Base-by-base conservation (phyloP, 2,888 invertebrate species). In the Xanthorhoe spadicearia region DNA sequence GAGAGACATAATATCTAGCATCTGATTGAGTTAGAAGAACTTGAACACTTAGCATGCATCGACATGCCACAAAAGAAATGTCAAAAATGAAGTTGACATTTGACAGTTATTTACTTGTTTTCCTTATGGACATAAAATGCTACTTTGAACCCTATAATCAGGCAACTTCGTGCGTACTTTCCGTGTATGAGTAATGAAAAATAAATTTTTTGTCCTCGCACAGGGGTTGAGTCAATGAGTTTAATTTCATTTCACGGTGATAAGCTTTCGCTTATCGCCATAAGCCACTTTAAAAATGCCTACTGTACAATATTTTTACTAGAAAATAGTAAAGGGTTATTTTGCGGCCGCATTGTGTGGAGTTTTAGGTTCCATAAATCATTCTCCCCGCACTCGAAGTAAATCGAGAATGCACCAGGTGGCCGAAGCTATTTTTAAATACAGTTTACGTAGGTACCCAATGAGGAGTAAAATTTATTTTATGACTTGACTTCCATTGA, bases 291-390 rank as follows among this genome's bases (percentile, higher is more conserved):
- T 78, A 83, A 85, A 80, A 80, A 77, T 77, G 71, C 72, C 75
- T 73, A 64, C 69, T 74, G 80, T 76, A 84, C 81, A 84, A 87
- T 85, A 86, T 85, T 85, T 83, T 82, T 80, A 74, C 78, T 84
- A 84, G 83, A 83, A 84, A 84, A 84, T 83, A 87, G 85, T 88
- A 81, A 89, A 91, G 90, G 88, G 92, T 90, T 91, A 88, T 87
- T 86, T 88, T 89, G 92, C 91, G 89, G 90, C 86, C 73, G 85
- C 83, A 88, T 89, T 90, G 88, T 89, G 82, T 86, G 69, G 76
- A 79, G 74, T 77, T 81, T 81, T 77, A 81, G 83, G 80, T 76
- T 78, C 79, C 83, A 88, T 92, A 91, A 92, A 92, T 91, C 86
- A 90, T 77, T 80, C 80, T 80, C 83, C 82, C 82, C 78, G 79